phyloP scores from a whole-genome alignment of 2,797 vertebrate genomes.

The Galaxias olidus region DNA sequence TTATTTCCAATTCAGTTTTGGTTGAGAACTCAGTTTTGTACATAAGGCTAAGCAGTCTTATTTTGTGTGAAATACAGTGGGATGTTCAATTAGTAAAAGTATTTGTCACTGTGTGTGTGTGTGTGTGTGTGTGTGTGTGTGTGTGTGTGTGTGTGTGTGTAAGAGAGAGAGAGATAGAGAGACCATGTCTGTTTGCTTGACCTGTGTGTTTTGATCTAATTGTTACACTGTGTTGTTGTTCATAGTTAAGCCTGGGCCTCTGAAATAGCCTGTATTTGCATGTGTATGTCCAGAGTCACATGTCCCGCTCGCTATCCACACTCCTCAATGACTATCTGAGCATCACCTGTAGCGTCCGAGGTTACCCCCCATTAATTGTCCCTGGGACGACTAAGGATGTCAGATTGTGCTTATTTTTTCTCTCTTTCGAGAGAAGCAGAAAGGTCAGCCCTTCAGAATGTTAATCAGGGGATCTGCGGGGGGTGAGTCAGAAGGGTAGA shows the following conservation, averaged over 20 bases:
- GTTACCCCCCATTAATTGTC: slow-evolving; percentile 56
- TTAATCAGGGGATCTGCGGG: slow-evolving; percentile 28
- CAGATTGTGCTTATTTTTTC: slow-evolving; percentile 44
- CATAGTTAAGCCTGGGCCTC: slow-evolving; percentile 24
- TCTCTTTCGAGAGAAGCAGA: slow-evolving; percentile 45
- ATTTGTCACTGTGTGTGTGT: slow-evolving; percentile 3
- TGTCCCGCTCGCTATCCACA: not conserved
- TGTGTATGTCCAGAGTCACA: slow-evolving; percentile 29
- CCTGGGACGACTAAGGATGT: slow-evolving; percentile 60
- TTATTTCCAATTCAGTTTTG: not conserved
- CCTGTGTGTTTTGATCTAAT: too few species aligned
- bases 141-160: slow-evolving; percentile 14
- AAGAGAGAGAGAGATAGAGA: too few species aligned
- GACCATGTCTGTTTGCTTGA: slow-evolving; percentile 15
- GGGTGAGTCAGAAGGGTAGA: slow-evolving; percentile 30
- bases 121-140: not conserved
- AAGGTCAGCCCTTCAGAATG: slow-evolving; percentile 59
- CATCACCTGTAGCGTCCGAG: slow-evolving; percentile 61
- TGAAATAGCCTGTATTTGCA: slow-evolving; percentile 58
- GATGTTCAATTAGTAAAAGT: slow-evolving; percentile 15
- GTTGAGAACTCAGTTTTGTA: slow-evolving; percentile 10
- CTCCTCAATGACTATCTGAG: not conserved
- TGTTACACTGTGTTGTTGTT: slow-evolving; percentile 10
- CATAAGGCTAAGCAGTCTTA: slow-evolving; percentile 11
- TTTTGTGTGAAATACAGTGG: slow-evolving; percentile 14